A percentile compares a stretch with the other conserved stretches of the same genome.
Conservation (phyloP, 2,797 vertebrate species). For the Malacoraja senta region DNA sequence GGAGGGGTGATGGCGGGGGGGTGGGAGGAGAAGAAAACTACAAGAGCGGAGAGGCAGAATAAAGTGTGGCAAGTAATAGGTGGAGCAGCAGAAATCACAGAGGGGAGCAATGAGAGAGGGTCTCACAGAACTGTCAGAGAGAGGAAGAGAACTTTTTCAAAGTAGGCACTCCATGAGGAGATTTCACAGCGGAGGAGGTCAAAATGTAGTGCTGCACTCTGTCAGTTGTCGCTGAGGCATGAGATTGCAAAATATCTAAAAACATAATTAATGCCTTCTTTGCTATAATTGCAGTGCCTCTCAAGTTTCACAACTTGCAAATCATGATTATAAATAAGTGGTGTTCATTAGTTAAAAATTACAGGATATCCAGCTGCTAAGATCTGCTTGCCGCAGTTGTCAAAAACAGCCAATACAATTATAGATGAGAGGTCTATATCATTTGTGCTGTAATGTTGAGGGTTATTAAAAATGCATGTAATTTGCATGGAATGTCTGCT, state of each 20-base stretch:
- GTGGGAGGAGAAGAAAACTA: no score
- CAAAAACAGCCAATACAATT: neutral
- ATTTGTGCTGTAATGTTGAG: neutral
- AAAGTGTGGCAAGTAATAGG: no score
- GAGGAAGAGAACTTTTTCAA: no score
- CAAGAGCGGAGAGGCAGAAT: no score
- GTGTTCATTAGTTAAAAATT: neutral
- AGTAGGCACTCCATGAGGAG: no score
- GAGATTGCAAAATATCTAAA: neutral
- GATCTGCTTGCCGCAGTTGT: neutral
- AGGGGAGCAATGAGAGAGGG: no score
- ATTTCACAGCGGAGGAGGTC: no score
- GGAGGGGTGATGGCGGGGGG: no score
- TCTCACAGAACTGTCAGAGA: no score
- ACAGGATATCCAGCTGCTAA: neutral
- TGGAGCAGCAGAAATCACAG: no score
- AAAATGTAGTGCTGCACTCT: neutral
- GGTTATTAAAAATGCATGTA: neutral
- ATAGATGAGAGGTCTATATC: neutral
- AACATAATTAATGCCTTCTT: neutral
- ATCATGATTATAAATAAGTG: neutral
- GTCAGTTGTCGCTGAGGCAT: neutral
- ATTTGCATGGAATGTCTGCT: neutral
- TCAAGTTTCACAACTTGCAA: neutral
- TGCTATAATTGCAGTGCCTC: neutral